Conservation (phyloP, 2,797 vertebrate genomes). For the Sarcophilus harrisii region DNA sequence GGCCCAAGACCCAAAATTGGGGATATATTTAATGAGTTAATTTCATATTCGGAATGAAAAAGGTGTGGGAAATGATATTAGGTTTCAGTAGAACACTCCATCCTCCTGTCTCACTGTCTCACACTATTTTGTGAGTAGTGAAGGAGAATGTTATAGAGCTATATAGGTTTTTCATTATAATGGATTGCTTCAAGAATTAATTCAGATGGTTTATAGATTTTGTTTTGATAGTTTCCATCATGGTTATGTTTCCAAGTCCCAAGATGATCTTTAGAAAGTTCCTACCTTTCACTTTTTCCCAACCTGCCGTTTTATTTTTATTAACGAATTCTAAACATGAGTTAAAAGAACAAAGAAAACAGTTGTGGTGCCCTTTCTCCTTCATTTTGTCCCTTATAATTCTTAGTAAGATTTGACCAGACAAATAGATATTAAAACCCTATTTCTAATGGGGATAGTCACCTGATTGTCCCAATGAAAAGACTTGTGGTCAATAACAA, state of each 20-base stretch:
- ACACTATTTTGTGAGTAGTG: neutral
- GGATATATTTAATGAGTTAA: neutral
- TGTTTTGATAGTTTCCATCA: neutral
- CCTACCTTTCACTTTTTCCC: conserved; percentile 45
- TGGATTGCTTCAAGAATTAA: conserved; percentile 40
- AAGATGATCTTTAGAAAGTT: conserved; percentile 42
- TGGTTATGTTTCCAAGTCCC: neutral
- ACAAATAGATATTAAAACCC: neutral
- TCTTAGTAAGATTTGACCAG: neutral
- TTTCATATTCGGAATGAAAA: fast-evolving
- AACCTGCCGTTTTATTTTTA: neutral
- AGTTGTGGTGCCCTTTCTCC: too few relatives aligned
- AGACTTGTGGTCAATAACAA: neutral
- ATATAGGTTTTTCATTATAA: conserved; percentile 41
- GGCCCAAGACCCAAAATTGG: neutral
- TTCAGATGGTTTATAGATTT: neutral
- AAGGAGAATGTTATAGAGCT: neutral
- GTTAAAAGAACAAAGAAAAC: neutral
- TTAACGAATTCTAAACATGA: too few relatives aligned
- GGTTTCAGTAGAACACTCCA: neutral
- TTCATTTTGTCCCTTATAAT: neutral
- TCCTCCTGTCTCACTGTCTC: neutral
- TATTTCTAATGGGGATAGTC: neutral
- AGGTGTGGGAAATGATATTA: neutral
- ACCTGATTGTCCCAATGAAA: neutral